A percentile compares a stretch with the other conserved stretches of the same genome.
Evolutionary conservation across 2,113 vertebrate species (phyloP).

Genomic region (Labeo catla): DNA sequence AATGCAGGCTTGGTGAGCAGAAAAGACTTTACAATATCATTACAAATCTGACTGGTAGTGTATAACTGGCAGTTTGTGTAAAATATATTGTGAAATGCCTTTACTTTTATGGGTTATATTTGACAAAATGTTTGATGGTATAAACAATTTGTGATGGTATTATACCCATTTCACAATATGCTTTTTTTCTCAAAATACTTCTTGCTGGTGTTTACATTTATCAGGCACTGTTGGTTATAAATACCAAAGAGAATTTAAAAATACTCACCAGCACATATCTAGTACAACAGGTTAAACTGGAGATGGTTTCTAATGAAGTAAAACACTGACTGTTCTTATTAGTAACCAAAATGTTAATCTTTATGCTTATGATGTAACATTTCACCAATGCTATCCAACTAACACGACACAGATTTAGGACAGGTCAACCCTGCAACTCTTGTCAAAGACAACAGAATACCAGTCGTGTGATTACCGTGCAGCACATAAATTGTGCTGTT

Average conservation of each 20-base stretch:
- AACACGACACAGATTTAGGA: not conserved
- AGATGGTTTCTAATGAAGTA: not conserved
- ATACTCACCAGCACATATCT: too few species aligned
- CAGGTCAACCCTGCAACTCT: not conserved
- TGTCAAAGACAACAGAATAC: conserved; percentile 38
- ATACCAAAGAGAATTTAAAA: not conserved
- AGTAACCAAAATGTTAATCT: not conserved
- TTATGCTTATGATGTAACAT: not conserved
- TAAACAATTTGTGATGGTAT: not conserved
- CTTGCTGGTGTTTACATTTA: not conserved
- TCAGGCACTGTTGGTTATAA: not conserved
- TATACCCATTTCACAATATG: not conserved
- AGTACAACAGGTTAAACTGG: not conserved
- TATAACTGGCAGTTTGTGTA: not conserved
- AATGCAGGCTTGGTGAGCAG: too few species aligned
- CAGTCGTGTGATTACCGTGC: conserved; percentile 52
- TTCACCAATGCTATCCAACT: not conserved
- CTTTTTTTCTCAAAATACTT: not conserved
- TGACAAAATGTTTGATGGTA: not conserved
- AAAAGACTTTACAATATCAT: too few species aligned
- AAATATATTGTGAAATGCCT: not conserved
- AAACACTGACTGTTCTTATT: not conserved
- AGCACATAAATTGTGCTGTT: conserved; percentile 63
- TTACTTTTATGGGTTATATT: not conserved
- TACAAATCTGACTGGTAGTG: too few species aligned